Base-by-base conservation (phyloP, 2,888 invertebrate genomes). In the Myathropa florea region DNA sequence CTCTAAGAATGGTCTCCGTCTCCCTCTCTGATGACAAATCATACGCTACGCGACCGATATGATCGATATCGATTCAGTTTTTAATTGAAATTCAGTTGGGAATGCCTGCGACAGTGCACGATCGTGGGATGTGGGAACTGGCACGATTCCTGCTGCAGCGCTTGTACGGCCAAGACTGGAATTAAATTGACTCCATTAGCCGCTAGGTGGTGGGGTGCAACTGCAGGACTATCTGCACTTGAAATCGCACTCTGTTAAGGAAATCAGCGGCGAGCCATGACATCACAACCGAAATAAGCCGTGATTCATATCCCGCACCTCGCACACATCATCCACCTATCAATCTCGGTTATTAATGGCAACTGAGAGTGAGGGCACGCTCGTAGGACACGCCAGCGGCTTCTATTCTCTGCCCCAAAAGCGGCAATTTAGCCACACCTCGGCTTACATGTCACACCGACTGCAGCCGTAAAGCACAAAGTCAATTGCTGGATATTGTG, bases 71-170 rank as follows among this genome's bases (percentile, higher is more conserved):
- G 68, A n/a, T 64, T 68, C 30, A 30, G 70, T 28, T 75, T 83
- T 83, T 73, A 83, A 83, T 83, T 83, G 83, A 79, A 79, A 73
- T 83, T 6, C 83, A 73, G 46, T 70, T 70, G 72, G 82, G 67
- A 82, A 67, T 77, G 55, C 60, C 39, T 28, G 24, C 21, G 68
- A 30, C 28, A 61, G 61, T 33, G 61, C 30, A 23, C 36, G 30
- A 53, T 60, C 59, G 73, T 79, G 70, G 73, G 63, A 71, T 78
- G 70, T 71, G 68, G 68, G 68, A 61, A 77, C 24, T 21, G 26
- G 55, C 78, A 71, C 77, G 57, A 78, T 59, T 28, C 71, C 64
- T 23, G 68, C 14, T 18, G 14, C 59, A 39, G n/a, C 23, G 14
- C n/a, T n/a, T n/a, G n/a, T n/a, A n/a, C n/a, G 7, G 14, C 6